Base-by-base conservation (phyloP, 2,113 vertebrate genomes). In the Procapra przewalskii region DNA sequence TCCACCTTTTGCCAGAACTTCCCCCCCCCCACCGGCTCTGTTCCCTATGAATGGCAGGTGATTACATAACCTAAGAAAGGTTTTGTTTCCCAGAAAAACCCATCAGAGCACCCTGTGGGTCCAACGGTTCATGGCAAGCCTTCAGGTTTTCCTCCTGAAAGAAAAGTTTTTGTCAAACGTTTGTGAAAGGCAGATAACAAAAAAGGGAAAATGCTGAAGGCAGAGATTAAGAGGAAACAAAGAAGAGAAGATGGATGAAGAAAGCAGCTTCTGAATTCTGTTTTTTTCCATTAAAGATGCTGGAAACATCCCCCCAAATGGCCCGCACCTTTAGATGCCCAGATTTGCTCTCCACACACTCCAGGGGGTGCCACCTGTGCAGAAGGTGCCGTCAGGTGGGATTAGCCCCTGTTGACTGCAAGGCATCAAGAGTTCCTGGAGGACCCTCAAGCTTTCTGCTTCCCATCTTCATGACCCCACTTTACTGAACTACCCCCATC, bases 81-180 rank as follows among this genome's bases (percentile, higher is more conserved):
- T 50, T 94, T 79, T 50, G 13, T 50, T 23, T 33, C 90, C 77
- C 36, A 71, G 31, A 48, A 81, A 40, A 80, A 83, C 14, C 7
- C 62, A 27, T 60, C 43, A 21, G 23, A 96, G 33, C 7, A 21
- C 11, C 15, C 81, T 88, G 29, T 0, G 2, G 27, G 14, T 80
- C 59, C 57, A 52, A 40, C 16, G 7, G 86, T 3, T 85, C 81
- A 92, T 27, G 45, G 9, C 3, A 3, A 1, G 17, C 81, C 57
- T 97, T 96, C 59, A 15, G 31, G 36, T 90, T 87, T 95, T 55
- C 36, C 95, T 90, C 80, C 36, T n/a, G 40, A 91, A 90, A 92
- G 71, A 96, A 45, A 27, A 52, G 25, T 85, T 84, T 89, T 84
- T 57, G 83, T 50, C 55, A n/a, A 95, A 82, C 23, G 25, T 79